Evolutionary conservation across 1,140 invertebrate species (phyloP).

Genomic region (Brachionus rotundiformis): DNA sequence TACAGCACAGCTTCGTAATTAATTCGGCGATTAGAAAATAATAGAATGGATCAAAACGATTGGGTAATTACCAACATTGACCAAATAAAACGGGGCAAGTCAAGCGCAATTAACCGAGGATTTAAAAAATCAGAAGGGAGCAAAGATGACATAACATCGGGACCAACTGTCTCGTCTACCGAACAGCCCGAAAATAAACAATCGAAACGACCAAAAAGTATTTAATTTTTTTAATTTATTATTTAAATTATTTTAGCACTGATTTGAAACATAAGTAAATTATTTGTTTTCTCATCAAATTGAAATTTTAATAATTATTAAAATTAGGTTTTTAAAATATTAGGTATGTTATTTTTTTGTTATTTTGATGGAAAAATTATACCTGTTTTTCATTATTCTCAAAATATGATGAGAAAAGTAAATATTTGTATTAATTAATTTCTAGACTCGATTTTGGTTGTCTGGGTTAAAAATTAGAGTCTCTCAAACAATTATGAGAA

Average conservation of each 20-base stretch:
- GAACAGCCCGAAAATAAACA: constrained; percentile 15
- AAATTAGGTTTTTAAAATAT: too few species aligned
- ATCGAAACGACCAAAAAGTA: constrained; percentile 47
- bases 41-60: constrained; percentile 14
- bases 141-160: constrained; percentile 16
- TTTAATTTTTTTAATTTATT: not conserved
- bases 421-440: too few species aligned
- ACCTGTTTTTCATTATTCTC: too few species aligned
- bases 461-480: too few species aligned
- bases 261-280: too few species aligned
- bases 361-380: too few species aligned
- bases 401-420: too few species aligned
- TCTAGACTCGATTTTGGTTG: too few species aligned
- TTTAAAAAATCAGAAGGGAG: constrained; percentile 1
- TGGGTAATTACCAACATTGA: constrained; percentile 4
- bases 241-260: not conserved
- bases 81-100: not conserved
- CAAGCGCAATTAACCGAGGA: not conserved
- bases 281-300: too few species aligned
- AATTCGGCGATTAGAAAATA: not conserved
- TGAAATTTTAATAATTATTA: too few species aligned
- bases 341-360: too few species aligned
- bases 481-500: too few species aligned
- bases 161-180: not conserved
- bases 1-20: not conserved